Conservation (phyloP, 2,797 vertebrate genomes). For the Chiroxiphia lanceolata region DNA sequence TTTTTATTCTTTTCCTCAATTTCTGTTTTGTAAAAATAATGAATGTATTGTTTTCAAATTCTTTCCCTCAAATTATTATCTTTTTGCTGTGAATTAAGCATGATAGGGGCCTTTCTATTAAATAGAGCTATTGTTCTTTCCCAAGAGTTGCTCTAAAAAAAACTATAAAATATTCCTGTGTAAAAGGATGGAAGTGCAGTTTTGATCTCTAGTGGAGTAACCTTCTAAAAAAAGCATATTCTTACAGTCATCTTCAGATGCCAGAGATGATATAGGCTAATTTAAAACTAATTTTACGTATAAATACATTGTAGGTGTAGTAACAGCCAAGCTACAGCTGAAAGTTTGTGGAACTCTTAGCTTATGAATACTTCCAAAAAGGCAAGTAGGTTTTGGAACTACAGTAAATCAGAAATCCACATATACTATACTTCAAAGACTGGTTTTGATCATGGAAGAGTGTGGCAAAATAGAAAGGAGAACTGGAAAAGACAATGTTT, state of each 20-base stretch:
- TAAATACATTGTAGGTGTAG: background rate
- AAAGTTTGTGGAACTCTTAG: background rate
- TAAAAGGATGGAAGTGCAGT: background rate
- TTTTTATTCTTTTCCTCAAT: background rate
- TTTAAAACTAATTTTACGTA: background rate
- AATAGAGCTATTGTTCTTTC: background rate
- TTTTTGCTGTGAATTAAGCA: background rate
- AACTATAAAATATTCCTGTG: background rate
- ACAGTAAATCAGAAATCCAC: background rate
- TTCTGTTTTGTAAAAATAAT: background rate
- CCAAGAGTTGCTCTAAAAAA: background rate
- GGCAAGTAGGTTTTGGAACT: background rate
- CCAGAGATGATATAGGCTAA: background rate
- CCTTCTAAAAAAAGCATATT: background rate
- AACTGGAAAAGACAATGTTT: background rate
- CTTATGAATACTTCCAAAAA: background rate
- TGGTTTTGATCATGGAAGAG: background rate
- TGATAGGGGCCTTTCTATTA: background rate
- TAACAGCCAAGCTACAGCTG: background rate
- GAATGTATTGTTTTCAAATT: background rate
- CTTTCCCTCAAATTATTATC: background rate
- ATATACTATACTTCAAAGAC: background rate
- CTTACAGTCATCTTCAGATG: background rate
- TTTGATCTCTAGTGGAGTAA: background rate
- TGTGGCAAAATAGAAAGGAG: background rate